Conservation (phyloP, 2,797 vertebrate genomes). For the Characodon lateralis region DNA sequence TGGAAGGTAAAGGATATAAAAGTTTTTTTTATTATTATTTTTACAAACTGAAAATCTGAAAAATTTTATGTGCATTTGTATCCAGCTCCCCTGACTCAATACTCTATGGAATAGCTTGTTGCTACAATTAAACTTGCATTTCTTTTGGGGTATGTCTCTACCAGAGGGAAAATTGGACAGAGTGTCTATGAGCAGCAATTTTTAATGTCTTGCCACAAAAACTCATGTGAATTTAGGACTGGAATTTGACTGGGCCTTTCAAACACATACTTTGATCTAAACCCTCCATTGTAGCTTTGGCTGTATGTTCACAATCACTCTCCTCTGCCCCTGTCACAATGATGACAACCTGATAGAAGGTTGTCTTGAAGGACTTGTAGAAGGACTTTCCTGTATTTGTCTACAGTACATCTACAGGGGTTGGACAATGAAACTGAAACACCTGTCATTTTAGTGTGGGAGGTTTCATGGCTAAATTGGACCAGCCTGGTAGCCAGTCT, state of each 20-base stretch:
- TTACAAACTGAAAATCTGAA: background rate
- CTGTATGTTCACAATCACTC: background rate
- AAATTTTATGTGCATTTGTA: background rate
- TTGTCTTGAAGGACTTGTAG: background rate
- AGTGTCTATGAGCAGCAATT: background rate
- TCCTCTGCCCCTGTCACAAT: background rate
- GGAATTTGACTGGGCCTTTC: background rate
- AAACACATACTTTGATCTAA: background rate
- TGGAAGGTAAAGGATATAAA: background rate
- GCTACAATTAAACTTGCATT: background rate
- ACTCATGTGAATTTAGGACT: background rate
- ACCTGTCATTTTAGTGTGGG: no score
- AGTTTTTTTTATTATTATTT: no score
- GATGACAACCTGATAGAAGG: background rate
- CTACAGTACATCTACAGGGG: background rate
- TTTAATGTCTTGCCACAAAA: background rate
- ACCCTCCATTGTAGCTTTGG: background rate
- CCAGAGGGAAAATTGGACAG: background rate
- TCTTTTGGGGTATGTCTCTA: background rate
- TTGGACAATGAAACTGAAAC: no score
- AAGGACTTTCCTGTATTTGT: background rate
- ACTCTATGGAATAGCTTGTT: background rate
- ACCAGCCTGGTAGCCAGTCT: no score
- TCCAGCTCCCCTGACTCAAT: background rate
- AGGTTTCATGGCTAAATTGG: no score